Evolutionary conservation across 2,113 vertebrate species (phyloP), one percentile per base, ranked within the genome.

Genomic region (Oryzias javanicus): DNA sequence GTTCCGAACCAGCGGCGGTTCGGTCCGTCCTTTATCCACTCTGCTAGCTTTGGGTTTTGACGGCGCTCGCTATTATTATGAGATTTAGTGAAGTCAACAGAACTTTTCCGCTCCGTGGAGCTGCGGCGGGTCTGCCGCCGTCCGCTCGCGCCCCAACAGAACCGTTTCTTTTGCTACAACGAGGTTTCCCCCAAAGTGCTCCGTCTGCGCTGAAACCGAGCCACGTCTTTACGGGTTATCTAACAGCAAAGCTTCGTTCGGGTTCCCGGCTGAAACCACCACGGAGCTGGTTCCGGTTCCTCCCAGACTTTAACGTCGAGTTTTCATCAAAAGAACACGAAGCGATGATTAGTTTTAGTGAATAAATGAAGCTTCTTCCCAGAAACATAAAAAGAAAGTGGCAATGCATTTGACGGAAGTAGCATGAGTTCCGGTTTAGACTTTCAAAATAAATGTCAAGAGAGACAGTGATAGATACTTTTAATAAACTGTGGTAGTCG

Each of bases 151-250:
- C 22, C 18, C 42, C n/a, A 1, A 45, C 3, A 13, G 6, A 24
- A 20, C 45, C 13, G 29, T 17, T 52, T 13, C 18, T 54, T 4
- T 14, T 71, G 68, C 45, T 24, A 52, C 63, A 54, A 27, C 48
- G 8, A 14, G 41, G 4, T 42, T 42, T 53, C 24, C 14, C 19
- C 10, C 8, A 16, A 41, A 70, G 49, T 84, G 83, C 68, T 82
- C 35, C 68, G 3, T 48, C 60, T 56, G 65, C 45, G 41, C 42
- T 52, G 55, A 42, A 46, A 67, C 16, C n/a, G 35, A 81, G 83
- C 82, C 83, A 87, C 82, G 83, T 86, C 69, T 35, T 85, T 67
- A 55, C 4, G 20, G 53, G 56, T 72, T 80, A 78, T 58, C 70
- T 74, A 42, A 72, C 49, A 42, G 47, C 3, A 60, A 14, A 60